These are phyloP conservation scores for Drosophila sturtevanti DNA, from an alignment of 1,140 invertebrate species.

Conservation along the genomic window DNA sequence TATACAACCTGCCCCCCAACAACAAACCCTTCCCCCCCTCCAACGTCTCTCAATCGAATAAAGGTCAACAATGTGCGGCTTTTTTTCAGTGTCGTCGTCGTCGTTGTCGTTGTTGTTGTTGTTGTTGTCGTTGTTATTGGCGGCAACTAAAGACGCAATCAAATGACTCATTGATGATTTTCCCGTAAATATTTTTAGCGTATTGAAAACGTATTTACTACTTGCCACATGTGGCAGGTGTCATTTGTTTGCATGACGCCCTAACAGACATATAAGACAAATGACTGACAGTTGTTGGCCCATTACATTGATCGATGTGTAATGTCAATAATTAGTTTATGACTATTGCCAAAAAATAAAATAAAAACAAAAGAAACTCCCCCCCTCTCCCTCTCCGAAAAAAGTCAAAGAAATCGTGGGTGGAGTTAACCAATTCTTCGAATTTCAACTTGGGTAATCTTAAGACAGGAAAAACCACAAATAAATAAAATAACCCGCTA, in stretches of 20 bases:
- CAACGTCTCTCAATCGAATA: conserved; percentile 21
- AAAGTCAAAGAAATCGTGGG: not conserved
- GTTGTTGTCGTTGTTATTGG: conserved; percentile 36
- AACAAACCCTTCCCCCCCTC: not conserved
- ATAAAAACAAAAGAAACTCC: not conserved
- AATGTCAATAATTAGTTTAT: conserved; percentile 68
- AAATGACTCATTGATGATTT: conserved; percentile 49
- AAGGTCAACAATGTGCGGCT: conserved; percentile 55
- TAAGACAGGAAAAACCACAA: too few relatives aligned
- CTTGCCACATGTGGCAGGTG: conserved; percentile 61
- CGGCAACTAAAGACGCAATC: conserved; percentile 14
- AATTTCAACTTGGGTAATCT: too few relatives aligned
- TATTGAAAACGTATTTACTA: conserved; percentile 45
- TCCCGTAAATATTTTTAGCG: not conserved
- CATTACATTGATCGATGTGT: conserved; percentile 62
- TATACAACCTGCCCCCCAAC: not conserved
- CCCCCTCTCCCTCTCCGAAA: too few relatives aligned
- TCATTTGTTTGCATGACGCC: conserved; percentile 47
- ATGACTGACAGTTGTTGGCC: conserved; percentile 53
- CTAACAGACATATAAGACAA: conserved; percentile 33
- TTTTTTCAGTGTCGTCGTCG: conserved; percentile 50
- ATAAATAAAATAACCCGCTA: too few relatives aligned
- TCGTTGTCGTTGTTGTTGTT: conserved; percentile 38
- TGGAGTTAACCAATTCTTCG: too few relatives aligned
- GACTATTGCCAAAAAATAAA: conserved; percentile 20